Conservation (phyloP, 1,140 invertebrate species). For the Ooceraea biroi region DNA sequence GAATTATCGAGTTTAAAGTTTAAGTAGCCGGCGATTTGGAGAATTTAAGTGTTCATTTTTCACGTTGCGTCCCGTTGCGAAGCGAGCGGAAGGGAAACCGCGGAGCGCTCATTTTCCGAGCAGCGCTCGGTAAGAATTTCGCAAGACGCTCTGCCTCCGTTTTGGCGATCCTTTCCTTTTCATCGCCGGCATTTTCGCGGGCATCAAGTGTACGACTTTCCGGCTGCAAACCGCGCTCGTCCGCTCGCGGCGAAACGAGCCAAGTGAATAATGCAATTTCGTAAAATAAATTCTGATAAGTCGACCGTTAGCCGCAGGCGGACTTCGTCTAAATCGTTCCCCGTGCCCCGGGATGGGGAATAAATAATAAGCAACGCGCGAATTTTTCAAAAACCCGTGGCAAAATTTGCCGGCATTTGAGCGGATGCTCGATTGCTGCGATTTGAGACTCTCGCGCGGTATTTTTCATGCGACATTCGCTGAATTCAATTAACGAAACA, state of each 20-base stretch:
- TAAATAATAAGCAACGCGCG: neutral
- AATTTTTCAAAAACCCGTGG: slow-evolving; percentile 28
- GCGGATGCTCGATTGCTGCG: no score
- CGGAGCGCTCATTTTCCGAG: neutral
- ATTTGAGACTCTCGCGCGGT: neutral
- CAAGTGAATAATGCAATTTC: slow-evolving; percentile 52
- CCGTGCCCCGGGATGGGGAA: neutral
- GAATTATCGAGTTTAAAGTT: slow-evolving; percentile 58
- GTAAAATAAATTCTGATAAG: slow-evolving; percentile 46
- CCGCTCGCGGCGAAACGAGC: slow-evolving; percentile 1
- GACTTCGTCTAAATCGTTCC: slow-evolving; percentile 27
- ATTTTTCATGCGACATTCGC: neutral
- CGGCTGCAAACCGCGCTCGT: neutral
- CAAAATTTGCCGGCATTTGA: no score
- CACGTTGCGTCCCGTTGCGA: slow-evolving; percentile 2
- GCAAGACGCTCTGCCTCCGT: neutral
- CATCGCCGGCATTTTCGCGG: slow-evolving; percentile 12
- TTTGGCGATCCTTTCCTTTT: slow-evolving; percentile 3
- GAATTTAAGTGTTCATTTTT: slow-evolving; percentile 59
- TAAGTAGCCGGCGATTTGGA: slow-evolving; percentile 45
- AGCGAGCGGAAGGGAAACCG: neutral
- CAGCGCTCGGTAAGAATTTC: slow-evolving; percentile 13
- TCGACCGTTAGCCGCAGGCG: neutral
- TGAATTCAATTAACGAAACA: slow-evolving; percentile 5
- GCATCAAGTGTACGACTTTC: neutral